phyloP scores from a whole-genome alignment of 2,888 invertebrate species.

The Macrosiphum euphorbiae region DNA sequence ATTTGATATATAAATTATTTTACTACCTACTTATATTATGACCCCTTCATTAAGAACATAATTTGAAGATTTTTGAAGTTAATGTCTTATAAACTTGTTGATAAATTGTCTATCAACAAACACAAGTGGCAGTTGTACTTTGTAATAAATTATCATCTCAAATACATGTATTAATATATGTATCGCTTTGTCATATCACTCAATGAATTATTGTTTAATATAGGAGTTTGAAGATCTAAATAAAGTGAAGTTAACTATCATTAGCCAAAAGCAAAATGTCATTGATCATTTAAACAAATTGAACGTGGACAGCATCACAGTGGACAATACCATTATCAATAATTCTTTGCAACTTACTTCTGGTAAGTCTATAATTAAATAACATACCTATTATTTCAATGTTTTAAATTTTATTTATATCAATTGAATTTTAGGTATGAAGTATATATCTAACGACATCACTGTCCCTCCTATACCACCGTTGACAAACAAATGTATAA shows the following conservation, averaged over 20 bases:
- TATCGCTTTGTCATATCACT: not conserved
- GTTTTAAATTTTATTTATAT: not conserved
- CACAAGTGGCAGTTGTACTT: not conserved
- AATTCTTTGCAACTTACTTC: not conserved
- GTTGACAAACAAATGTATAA: slow-evolving; percentile 52
- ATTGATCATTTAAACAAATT: slow-evolving; percentile 41
- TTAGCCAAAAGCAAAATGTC: slow-evolving; percentile 25
- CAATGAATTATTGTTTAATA: not conserved
- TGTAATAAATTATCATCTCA: not conserved
- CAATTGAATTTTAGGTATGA: not conserved
- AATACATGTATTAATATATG: not conserved
- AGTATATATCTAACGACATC: not conserved
- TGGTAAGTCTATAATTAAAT: not conserved
- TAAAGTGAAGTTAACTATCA: slow-evolving; percentile 34
- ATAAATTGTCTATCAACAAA: not conserved
- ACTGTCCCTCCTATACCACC: slow-evolving; percentile 39
- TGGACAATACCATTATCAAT: not conserved
- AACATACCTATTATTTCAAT: not conserved
- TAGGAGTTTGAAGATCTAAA: slow-evolving; percentile 53
- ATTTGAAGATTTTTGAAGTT: not conserved
- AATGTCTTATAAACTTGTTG: not conserved
- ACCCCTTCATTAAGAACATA: not conserved
- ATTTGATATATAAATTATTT: not conserved
- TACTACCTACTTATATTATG: not conserved
- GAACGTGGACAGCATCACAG: not conserved